Evolutionary conservation across 2,113 vertebrate species (phyloP).

Genomic region (Polypterus bichir): DNA sequence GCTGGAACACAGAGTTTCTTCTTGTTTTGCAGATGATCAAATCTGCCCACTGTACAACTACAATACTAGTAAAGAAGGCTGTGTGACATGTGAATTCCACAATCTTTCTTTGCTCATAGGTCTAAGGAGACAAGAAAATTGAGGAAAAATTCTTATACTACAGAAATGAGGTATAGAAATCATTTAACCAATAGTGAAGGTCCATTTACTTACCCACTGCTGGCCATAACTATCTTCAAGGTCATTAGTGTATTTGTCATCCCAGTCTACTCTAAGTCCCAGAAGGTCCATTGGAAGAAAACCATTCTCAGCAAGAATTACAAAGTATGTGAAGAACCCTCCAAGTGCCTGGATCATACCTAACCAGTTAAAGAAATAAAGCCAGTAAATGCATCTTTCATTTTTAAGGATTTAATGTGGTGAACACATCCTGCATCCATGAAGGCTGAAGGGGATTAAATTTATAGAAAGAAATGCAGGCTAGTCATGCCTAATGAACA

Average conservation of each 20-base stretch:
- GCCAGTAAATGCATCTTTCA: too few relatives aligned
- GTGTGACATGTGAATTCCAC: slow-evolving; percentile 81
- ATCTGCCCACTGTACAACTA: slow-evolving; percentile 77
- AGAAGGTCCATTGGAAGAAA: slow-evolving; percentile 55
- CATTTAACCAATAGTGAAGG: neutral
- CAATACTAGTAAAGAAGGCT: slow-evolving; percentile 73
- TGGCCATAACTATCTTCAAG: slow-evolving; percentile 71
- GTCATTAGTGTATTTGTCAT: slow-evolving; percentile 61
- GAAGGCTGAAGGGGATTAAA: too few relatives aligned
- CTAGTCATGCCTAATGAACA: too few relatives aligned
- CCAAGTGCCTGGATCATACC: slow-evolving; percentile 79
- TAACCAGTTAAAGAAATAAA: slow-evolving; percentile 15
- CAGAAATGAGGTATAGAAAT: neutral
- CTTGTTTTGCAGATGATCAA: slow-evolving; percentile 76
- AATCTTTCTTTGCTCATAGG: slow-evolving; percentile 72
- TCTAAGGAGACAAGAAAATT: slow-evolving; percentile 35
- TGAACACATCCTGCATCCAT: too few relatives aligned
- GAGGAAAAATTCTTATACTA: neutral
- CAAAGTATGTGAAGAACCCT: slow-evolving; percentile 71
- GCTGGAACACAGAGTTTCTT: slow-evolving; percentile 76
- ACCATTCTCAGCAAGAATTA: slow-evolving; percentile 64
- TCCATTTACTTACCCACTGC: slow-evolving; percentile 55
- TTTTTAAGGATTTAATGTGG: too few relatives aligned
- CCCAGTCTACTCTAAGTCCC: slow-evolving; percentile 61
- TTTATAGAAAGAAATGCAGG: too few relatives aligned